Conservation (phyloP, 2,888 invertebrate genomes). For the Polylopha cassiicola region DNA sequence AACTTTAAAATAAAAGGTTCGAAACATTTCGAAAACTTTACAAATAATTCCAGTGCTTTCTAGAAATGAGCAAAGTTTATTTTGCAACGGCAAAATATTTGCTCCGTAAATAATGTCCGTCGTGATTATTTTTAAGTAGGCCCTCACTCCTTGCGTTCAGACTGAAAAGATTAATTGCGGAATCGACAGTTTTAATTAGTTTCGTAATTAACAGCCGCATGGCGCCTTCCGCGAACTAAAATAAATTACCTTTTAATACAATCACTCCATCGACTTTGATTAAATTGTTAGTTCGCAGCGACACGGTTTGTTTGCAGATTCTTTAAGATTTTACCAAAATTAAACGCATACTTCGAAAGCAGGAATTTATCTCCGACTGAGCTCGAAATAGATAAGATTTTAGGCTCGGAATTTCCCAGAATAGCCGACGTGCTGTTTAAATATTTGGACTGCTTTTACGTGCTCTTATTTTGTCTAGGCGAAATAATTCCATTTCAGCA, state of each 20-base stretch:
- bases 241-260: slow-evolving; percentile 73
- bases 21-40: background rate
- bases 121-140: slow-evolving; percentile 28
- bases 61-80: background rate
- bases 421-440: slow-evolving; percentile 10
- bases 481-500: too few species aligned
- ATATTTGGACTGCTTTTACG: slow-evolving; percentile 4
- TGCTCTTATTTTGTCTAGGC: too few species aligned
- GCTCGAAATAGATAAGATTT: slow-evolving; percentile 13
- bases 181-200: slow-evolving; percentile 75
- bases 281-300: slow-evolving; percentile 39
- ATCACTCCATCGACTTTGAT: slow-evolving; percentile 50
- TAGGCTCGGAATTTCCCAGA: slow-evolving; percentile 5
- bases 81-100: slow-evolving; percentile 2
- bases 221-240: slow-evolving; percentile 61
- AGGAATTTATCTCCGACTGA: slow-evolving; percentile 19
- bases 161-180: slow-evolving; percentile 65
- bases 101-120: slow-evolving; percentile 20
- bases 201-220: slow-evolving; percentile 68
- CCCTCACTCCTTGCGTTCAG: slow-evolving; percentile 29
- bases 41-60: background rate
- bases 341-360: slow-evolving; percentile 17
- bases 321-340: slow-evolving; percentile 18
- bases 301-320: slow-evolving; percentile 13
- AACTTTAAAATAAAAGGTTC: background rate